Base-by-base conservation (phyloP, 2,888 invertebrate species). In the Cephus pygmeus region DNA sequence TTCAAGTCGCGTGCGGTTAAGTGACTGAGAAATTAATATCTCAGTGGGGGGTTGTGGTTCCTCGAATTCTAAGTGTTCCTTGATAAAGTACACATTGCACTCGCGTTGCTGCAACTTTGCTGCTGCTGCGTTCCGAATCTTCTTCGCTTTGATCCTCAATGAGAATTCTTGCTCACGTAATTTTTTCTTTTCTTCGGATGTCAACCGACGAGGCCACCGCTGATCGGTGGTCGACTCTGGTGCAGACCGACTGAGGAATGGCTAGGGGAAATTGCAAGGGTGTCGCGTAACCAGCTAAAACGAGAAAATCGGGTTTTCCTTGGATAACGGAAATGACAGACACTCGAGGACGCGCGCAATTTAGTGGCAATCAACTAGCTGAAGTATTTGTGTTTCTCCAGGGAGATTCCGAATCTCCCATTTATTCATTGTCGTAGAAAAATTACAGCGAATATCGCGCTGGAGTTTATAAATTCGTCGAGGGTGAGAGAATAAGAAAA, bases 11-110 rank as follows among this genome's bases (percentile, higher is more conserved):
- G 90, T 90, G 90, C 89, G 87, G 88, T 87, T 89, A 89, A 90
- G 89, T 89, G 89, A 89, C 87, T 86, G 86, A 89, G 89, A 88
- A 90, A 90, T 89, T 90, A 90, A 90, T 90, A 89, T 89, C 89
- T 87, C 85, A 87, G 87, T 88, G 89, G 87, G 88, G 88, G 40
- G 15, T 6, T 34, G 35, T 73, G 36, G 40, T 73, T 79, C 33
- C 69, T 36, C 36, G 36, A 71, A 71, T 33, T 31, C 15, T 15
- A 12, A 31, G 3, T 33, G 11, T 71, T 71, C 12, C 31, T 71
- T 68, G 1, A 11, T 9, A 31, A 71, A 15, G 23, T 73, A 77
- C 30, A 15, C 15, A 12, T 76, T 68, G 23, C 23, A 12, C 35
- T 73, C n/a, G 4, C 6, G n/a, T 35, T 68, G 33, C 36, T 77